These are phyloP conservation scores for Peucedramus taeniatus DNA, from an alignment of 2,113 vertebrate species.

Conservation along the genomic window DNA sequence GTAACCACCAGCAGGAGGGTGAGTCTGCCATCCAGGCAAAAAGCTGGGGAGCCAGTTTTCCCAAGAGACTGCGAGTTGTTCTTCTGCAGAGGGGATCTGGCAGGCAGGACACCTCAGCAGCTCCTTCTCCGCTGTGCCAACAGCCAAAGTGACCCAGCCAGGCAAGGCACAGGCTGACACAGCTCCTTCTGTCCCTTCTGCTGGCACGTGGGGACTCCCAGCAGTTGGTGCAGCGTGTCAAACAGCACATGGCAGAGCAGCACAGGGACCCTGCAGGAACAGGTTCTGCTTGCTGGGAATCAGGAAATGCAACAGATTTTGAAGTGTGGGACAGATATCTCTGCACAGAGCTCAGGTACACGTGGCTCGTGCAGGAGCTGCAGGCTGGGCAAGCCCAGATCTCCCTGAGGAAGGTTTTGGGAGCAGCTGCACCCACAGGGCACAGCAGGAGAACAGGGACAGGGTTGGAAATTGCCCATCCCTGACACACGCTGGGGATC, in stretches of 20 bases:
- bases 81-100: neutral
- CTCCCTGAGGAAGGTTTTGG: neutral
- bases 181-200: neutral
- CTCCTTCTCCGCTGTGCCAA: neutral
- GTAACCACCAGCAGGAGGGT: neutral
- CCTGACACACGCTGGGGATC: rapidly evolving
- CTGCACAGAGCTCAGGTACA: neutral
- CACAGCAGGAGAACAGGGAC: neutral
- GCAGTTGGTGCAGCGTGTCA: neutral
- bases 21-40: neutral
- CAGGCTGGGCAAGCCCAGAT: neutral
- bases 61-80: neutral
- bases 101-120: neutral
- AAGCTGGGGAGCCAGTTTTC: neutral
- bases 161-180: neutral
- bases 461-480: rapidly evolving
- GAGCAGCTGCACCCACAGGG: neutral
- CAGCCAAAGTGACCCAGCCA: neutral
- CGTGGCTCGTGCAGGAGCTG: rapidly evolving
- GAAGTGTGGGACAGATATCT: neutral
- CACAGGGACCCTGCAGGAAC: neutral
- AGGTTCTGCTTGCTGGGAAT: rapidly evolving
- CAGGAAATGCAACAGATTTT: rapidly evolving
- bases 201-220: neutral
- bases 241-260: neutral